Evolutionary conservation across 2,113 vertebrate species (phyloP).

Genomic region (Polypterus bichir): DNA sequence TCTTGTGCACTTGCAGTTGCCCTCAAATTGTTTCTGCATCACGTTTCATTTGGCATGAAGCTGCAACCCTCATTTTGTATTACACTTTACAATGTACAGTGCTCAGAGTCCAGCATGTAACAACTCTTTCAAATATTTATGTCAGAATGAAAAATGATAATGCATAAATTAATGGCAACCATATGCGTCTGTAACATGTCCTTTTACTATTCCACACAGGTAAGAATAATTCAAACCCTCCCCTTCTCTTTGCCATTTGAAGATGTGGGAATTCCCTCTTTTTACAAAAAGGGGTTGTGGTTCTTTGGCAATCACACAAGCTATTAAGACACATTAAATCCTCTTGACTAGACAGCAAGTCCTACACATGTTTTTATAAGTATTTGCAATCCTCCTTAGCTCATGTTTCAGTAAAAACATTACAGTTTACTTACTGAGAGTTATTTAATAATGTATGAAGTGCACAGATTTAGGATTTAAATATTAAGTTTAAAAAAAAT

Average conservation of each 20-base stretch:
- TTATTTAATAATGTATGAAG: too few species aligned
- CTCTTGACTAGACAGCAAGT: too few species aligned
- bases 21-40: slow-evolving; percentile 66
- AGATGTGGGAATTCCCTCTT: too few species aligned
- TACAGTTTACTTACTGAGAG: too few species aligned
- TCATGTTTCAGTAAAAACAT: too few species aligned
- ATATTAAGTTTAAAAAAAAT: too few species aligned
- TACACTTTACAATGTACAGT: slow-evolving; percentile 71
- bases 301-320: too few species aligned
- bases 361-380: too few species aligned
- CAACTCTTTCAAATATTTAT: slow-evolving; percentile 36
- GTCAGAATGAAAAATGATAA: slow-evolving; percentile 92
- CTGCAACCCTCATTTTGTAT: slow-evolving; percentile 67
- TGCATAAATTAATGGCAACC: slow-evolving; percentile 77
- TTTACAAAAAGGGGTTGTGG: too few species aligned
- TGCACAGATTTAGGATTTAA: too few species aligned
- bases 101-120: slow-evolving; percentile 43
- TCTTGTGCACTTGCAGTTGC: slow-evolving; percentile 63
- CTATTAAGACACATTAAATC: too few species aligned
- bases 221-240: slow-evolving; percentile 17
- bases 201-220: slow-evolving; percentile 32
- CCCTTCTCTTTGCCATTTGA: slow-evolving; percentile 7
- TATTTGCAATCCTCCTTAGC: too few species aligned
- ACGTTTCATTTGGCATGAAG: slow-evolving; percentile 65
- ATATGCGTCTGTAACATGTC: slow-evolving; percentile 62